Evolutionary conservation across 37 sponge, comb jelly and placozoan genomes (phyloP).

Genomic region (Cladorhizidae sp.): DNA sequence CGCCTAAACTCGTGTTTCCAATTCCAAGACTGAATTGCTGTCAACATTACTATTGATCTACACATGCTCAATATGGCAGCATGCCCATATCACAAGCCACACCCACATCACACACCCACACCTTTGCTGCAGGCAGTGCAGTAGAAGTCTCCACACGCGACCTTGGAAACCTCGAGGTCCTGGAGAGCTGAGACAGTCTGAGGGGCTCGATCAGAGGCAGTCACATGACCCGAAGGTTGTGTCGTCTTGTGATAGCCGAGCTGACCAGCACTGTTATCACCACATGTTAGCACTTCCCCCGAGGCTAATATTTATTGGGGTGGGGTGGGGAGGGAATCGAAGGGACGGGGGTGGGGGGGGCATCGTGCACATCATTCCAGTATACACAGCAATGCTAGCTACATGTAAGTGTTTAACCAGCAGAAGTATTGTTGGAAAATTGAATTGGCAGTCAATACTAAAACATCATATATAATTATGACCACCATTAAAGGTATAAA

Average conservation of each 20-base stretch:
- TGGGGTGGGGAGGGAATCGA: background rate
- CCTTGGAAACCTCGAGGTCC: conserved; percentile 22
- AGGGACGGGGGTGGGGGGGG: too few species aligned
- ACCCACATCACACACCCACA: background rate
- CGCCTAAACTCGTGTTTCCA: too few species aligned
- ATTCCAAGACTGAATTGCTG: too few species aligned
- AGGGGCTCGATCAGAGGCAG: conserved; percentile 7
- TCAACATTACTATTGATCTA: too few species aligned
- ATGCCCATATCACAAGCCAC: background rate
- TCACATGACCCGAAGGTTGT: background rate
- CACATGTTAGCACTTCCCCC: conserved; percentile 66
- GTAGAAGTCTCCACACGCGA: conserved; percentile 81
- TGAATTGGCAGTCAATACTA: too few species aligned
- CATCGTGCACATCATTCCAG: too few species aligned
- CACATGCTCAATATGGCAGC: background rate
- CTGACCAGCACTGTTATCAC: conserved; percentile 76
- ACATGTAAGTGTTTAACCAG: too few species aligned
- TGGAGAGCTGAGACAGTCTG: conserved; percentile 23
- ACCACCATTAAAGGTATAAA: too few species aligned
- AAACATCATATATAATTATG: too few species aligned
- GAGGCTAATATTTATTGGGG: background rate
- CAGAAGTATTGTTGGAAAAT: too few species aligned
- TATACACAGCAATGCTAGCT: too few species aligned
- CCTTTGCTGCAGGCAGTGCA: conserved; percentile 65
- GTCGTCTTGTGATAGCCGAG: conserved; percentile 42